phyloP scores from a whole-genome alignment of 92 coral and sea anemone species.

The Hydrozoanthus gracilis region DNA sequence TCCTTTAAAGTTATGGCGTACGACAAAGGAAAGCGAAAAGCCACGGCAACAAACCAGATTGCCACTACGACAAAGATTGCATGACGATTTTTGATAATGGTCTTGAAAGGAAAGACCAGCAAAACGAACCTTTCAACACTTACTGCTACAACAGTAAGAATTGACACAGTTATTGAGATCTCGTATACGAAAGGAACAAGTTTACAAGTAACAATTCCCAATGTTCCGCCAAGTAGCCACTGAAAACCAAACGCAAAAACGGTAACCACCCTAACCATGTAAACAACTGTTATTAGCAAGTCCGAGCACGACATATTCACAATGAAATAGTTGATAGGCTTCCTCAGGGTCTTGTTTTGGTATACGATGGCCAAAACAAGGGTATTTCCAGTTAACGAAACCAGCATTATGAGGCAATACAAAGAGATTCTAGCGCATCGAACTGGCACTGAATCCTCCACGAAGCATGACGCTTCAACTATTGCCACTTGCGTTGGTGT shows the following conservation, averaged over 20 bases:
- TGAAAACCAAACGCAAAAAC: constrained; percentile 64
- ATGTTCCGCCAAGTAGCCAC: constrained; percentile 67
- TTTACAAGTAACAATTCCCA: constrained; percentile 74
- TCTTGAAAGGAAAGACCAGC: constrained; percentile 74
- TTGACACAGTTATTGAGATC: constrained; percentile 70
- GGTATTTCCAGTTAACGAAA: constrained; percentile 72
- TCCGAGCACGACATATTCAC: constrained; percentile 82
- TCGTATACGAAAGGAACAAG: constrained; percentile 63
- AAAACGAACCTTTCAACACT: constrained; percentile 77
- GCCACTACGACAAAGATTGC: constrained; percentile 48
- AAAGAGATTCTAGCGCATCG: constrained; percentile 59
- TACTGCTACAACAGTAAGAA: constrained; percentile 75
- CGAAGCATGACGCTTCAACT: constrained; percentile 52
- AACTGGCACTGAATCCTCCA: constrained; percentile 51
- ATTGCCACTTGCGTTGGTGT: background rate
- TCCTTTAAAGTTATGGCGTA: constrained; percentile 54
- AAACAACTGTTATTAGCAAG: constrained; percentile 66
- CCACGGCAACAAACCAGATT: constrained; percentile 64
- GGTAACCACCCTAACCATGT: constrained; percentile 75
- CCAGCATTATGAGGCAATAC: constrained; percentile 66
- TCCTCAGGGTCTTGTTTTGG: constrained; percentile 61
- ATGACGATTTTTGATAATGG: constrained; percentile 50
- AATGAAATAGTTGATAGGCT: constrained; percentile 79
- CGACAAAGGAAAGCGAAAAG: constrained; percentile 66
- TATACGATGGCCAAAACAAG: constrained; percentile 64